Evolutionary conservation across 23 tunicate genomes (phyloP).

Genomic region (Oikopleura albicans): DNA sequence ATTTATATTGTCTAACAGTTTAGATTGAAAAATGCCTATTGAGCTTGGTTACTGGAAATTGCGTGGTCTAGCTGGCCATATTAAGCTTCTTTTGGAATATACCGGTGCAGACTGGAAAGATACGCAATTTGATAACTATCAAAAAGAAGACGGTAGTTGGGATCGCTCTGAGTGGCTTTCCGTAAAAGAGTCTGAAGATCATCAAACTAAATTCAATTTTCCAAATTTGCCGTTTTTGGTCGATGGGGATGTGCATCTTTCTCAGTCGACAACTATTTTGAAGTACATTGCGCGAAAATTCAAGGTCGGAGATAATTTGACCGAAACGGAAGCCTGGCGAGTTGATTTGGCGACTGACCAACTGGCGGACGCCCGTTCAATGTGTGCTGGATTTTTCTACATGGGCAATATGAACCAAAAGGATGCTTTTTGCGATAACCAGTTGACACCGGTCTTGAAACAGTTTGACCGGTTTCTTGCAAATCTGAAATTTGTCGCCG

Average conservation of each 20-base stretch:
- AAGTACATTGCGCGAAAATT: constrained; percentile 27
- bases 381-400: background rate
- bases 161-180: constrained; percentile 23
- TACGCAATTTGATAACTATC: background rate
- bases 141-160: background rate
- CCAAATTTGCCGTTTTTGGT: constrained; percentile 37
- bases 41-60: background rate
- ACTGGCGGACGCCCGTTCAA: background rate
- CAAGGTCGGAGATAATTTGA: background rate
- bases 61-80: background rate
- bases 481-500: constrained; percentile 23
- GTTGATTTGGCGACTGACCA: background rate
- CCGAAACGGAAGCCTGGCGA: background rate
- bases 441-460: constrained; percentile 5
- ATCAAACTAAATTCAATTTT: constrained; percentile 21
- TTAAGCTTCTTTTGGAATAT: background rate
- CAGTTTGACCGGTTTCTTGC: constrained; percentile 23
- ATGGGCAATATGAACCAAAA: background rate
- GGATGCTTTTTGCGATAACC: constrained; percentile 11
- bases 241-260: constrained; percentile 32
- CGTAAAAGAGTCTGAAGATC: constrained; percentile 18
- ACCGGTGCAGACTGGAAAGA: background rate
- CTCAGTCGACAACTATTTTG: constrained; percentile 24
- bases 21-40: background rate
- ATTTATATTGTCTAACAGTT: no score